A percentile compares a stretch with the other conserved stretches of the same genome.
Conservation (phyloP, 2,888 invertebrate species). For the Aspidiotus destructor region DNA sequence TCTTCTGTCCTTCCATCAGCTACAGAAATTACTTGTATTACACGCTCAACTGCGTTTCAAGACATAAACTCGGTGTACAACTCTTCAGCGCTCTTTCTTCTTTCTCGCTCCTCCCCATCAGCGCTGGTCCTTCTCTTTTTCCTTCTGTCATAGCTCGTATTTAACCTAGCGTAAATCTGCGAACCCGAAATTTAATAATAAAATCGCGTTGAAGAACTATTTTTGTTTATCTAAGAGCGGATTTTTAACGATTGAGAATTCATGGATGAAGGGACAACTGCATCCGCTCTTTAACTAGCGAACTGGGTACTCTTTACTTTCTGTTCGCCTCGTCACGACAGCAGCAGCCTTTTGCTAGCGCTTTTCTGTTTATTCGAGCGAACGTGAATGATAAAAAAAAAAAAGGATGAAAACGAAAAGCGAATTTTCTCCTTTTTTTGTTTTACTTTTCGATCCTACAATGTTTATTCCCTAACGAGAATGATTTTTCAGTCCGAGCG, state of each 20-base stretch:
- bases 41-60: constrained; percentile 4
- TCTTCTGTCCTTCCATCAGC: no score
- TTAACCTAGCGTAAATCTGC: constrained; percentile 4
- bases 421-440: not conserved
- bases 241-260: constrained; percentile 29
- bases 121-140: not conserved
- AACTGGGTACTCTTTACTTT: not conserved
- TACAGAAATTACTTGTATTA: not conserved
- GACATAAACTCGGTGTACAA: not conserved
- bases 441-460: not conserved
- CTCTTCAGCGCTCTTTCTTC: not conserved
- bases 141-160: constrained; percentile 1
- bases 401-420: not conserved
- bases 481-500: not conserved
- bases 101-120: not conserved
- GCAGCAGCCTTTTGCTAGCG: not conserved
- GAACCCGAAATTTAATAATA: constrained; percentile 31
- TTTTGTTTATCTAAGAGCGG: constrained; percentile 28
- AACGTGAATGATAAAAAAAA: constrained; percentile 17
- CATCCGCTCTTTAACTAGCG: constrained; percentile 27
- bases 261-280: constrained; percentile 29
- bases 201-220: constrained; percentile 29
- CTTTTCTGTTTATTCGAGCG: constrained; percentile 24
- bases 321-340: not conserved
- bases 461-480: not conserved